Evolutionary conservation across 2,888 invertebrate species (phyloP).

Genomic region (Drepanosiphum platanoidis): DNA sequence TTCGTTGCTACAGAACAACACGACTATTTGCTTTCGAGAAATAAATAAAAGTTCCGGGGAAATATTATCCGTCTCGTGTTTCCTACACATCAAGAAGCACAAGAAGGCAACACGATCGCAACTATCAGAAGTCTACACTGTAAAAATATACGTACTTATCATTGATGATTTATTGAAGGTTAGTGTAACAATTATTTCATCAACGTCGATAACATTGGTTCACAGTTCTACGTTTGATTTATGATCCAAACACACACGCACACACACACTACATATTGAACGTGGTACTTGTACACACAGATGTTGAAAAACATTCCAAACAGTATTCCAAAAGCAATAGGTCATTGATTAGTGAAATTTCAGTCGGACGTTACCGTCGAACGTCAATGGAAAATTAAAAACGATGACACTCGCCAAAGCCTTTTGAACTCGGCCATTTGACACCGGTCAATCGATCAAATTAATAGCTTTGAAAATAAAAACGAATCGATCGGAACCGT

Average conservation of each 20-base stretch:
- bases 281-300: constrained; percentile 1
- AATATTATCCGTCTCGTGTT: background rate
- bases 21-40: background rate
- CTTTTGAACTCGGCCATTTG: background rate
- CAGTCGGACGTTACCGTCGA: background rate
- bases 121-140: background rate
- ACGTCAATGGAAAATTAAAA: background rate
- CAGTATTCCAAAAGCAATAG: background rate
- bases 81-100: background rate
- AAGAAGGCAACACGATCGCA: background rate
- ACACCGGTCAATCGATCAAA: constrained; percentile 6
- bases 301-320: background rate
- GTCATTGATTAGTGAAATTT: background rate
- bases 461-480: background rate
- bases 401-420: background rate
- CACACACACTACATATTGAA: background rate
- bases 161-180: constrained; percentile 44
- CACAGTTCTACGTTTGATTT: constrained; percentile 53
- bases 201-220: constrained; percentile 54
- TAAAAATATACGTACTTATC: constrained; percentile 24
- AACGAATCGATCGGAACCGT: background rate
- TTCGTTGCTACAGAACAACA: background rate
- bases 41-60: background rate
- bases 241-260: background rate
- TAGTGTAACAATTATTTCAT: constrained; percentile 52